Evolutionary conservation across 2,797 vertebrate species (phyloP).

Genomic region (Pygocentrus nattereri): DNA sequence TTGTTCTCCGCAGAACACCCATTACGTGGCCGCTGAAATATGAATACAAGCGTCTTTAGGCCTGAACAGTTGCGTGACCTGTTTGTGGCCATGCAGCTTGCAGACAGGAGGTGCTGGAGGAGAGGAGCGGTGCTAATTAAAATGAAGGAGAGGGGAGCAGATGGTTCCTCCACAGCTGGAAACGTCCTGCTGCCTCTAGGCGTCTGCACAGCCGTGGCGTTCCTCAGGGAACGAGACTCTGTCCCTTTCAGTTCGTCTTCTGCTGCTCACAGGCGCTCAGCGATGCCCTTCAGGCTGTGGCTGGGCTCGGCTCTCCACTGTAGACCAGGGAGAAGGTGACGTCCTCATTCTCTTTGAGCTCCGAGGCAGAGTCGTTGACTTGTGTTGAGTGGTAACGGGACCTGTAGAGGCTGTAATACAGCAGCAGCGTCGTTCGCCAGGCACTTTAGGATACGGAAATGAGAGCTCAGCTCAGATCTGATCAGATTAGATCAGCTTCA

Average conservation of each 20-base stretch:
- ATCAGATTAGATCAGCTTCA: too few relatives aligned
- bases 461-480: too few relatives aligned
- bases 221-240: constrained; percentile 70
- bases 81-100: background rate
- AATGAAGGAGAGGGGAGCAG: constrained; percentile 76
- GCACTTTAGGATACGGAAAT: too few relatives aligned
- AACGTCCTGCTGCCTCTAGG: constrained; percentile 66
- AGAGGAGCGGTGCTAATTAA: constrained; percentile 74
- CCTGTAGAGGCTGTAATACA: background rate
- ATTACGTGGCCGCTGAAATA: too few relatives aligned
- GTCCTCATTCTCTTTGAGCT: background rate
- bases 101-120: constrained; percentile 66
- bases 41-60: background rate
- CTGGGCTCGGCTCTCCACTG: background rate
- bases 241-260: constrained; percentile 60
- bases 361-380: constrained; percentile 10
- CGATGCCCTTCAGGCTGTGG: background rate
- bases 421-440: too few relatives aligned
- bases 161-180: constrained; percentile 77
- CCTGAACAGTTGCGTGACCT: background rate
- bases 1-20: too few relatives aligned
- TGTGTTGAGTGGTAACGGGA: background rate
- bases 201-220: background rate
- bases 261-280: background rate
- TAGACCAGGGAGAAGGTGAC: background rate